phyloP scores from a whole-genome alignment of 2,113 vertebrate species.

The Pseudois nayaur region DNA sequence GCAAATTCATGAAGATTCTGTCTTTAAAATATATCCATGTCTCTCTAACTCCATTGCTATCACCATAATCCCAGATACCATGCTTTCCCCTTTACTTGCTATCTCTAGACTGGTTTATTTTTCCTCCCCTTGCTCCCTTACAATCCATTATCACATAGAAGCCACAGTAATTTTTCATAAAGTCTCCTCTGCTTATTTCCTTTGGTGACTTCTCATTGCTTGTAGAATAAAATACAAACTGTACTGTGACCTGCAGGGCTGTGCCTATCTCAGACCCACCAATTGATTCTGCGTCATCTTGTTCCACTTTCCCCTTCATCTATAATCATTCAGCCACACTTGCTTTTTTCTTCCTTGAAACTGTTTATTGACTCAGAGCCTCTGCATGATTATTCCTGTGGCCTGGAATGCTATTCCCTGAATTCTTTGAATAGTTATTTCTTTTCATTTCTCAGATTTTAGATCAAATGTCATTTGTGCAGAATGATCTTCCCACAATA shows the following conservation, averaged over 20 bases:
- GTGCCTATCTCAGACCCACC: not conserved
- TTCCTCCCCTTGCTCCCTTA: not conserved
- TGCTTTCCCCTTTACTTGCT: not conserved
- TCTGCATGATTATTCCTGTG: not conserved
- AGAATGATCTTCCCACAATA: not conserved
- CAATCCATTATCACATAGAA: not conserved
- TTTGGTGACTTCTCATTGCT: not conserved
- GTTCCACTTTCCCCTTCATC: not conserved
- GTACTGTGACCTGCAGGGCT: not conserved
- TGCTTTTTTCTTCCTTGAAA: not conserved
- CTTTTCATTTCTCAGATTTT: not conserved
- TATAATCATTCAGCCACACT: not conserved
- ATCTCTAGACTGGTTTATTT: not conserved
- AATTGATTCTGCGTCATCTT: not conserved
- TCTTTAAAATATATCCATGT: not conserved
- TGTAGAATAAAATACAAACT: not conserved
- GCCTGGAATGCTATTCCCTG: not conserved
- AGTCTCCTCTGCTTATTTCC: not conserved
- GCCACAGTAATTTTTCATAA: not conserved
- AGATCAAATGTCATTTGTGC: not conserved
- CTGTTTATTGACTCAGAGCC: not conserved
- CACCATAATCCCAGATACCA: not conserved
- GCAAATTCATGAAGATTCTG: not conserved
- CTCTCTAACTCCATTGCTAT: not conserved
- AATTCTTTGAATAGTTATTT: not conserved